Evolutionary conservation across 2,797 vertebrate genomes (phyloP).

Genomic region (Phylloscopus collybita): DNA sequence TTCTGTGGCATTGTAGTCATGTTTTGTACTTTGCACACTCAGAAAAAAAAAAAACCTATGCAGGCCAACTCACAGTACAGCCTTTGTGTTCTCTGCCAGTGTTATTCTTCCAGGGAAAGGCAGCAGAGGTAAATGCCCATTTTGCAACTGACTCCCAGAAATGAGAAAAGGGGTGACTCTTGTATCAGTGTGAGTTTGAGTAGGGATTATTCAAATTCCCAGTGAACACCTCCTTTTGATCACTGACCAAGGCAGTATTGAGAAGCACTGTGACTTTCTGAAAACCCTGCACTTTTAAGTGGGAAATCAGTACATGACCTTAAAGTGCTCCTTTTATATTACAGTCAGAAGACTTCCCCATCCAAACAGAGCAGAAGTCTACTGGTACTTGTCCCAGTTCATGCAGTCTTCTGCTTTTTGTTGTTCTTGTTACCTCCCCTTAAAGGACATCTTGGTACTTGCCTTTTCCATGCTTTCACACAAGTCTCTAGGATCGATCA

Average conservation of each 20-base stretch:
- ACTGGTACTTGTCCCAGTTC: not conserved
- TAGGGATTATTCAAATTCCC: not conserved
- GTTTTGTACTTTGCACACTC: not conserved
- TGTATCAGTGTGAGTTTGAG: not conserved
- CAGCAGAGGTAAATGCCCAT: not conserved
- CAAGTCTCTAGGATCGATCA: not conserved
- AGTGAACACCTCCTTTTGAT: not conserved
- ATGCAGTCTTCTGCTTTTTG: not conserved
- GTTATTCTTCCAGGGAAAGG: not conserved
- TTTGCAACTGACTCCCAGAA: not conserved
- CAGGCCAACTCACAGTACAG: not conserved
- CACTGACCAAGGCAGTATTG: not conserved
- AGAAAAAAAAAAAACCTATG: not conserved
- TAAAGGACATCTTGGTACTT: not conserved
- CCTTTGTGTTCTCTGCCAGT: not conserved
- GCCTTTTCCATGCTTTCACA: not conserved
- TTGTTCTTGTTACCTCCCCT: not conserved
- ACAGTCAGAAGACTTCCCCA: not conserved
- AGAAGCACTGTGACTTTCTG: not conserved
- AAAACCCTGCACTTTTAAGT: not conserved
- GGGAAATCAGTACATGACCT: not conserved
- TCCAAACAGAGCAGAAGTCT: not conserved
- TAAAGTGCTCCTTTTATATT: not conserved
- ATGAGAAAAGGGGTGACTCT: not conserved
- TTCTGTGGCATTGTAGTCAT: not conserved